A percentile compares a stretch with the other conserved stretches of the same genome.
phyloP scores from a whole-genome alignment of 2,113 vertebrate genomes.

The Hippocampus barbouri region DNA sequence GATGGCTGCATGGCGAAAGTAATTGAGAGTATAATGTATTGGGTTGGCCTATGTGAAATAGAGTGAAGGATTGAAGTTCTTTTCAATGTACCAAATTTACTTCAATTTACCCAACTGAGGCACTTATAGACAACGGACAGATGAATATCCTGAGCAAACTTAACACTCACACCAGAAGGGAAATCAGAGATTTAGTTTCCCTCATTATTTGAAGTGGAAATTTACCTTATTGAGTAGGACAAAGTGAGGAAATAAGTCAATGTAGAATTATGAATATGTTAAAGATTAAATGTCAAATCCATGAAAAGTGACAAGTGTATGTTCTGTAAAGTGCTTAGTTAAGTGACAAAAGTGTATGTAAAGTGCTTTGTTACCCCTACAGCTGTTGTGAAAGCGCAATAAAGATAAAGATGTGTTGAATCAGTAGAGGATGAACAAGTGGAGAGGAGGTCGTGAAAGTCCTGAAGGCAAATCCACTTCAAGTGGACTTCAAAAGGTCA shows the following conservation, averaged over 20 bases:
- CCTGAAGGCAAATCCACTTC: slow-evolving; percentile 68
- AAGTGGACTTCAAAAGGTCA: slow-evolving; percentile 66
- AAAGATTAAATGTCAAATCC: slow-evolving; percentile 60
- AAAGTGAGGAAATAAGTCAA: too few species aligned
- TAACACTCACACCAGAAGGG: not conserved
- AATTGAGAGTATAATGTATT: too few species aligned
- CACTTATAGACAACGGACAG: not conserved
- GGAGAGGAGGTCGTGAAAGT: slow-evolving; percentile 53
- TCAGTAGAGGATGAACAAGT: slow-evolving; percentile 64
- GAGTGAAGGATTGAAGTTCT: too few species aligned
- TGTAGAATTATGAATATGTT: too few species aligned
- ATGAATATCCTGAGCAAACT: not conserved
- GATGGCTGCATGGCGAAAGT: too few species aligned
- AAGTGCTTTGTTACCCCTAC: too few species aligned
- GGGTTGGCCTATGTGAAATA: not conserved
- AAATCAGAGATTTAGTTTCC: not conserved
- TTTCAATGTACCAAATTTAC: too few species aligned
- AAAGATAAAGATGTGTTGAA: slow-evolving; percentile 27
- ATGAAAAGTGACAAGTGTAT: slow-evolving; percentile 48
- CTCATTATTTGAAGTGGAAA: not conserved
- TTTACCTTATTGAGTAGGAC: not conserved
- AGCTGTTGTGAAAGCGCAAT: not conserved
- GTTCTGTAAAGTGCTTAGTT: too few species aligned
- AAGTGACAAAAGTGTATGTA: too few species aligned
- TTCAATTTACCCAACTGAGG: not conserved